Evolutionary conservation across 2,113 vertebrate species (phyloP).

Genomic region (Trinectes maculatus): DNA sequence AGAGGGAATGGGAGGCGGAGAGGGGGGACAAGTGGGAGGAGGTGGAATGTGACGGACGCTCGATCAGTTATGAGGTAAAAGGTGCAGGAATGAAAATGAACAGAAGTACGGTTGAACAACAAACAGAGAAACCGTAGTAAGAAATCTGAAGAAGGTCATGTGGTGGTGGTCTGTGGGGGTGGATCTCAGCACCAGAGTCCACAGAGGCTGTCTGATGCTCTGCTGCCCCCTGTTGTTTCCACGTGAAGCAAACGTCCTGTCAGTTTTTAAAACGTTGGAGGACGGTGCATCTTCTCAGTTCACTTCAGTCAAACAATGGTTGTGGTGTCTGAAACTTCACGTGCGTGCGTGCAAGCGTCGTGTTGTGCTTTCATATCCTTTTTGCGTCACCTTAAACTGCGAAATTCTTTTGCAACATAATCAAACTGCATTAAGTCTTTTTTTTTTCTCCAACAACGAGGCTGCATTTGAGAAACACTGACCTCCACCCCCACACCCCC

Average conservation of each 20-base stretch:
- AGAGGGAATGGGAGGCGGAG: background rate
- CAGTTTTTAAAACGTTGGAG: slow-evolving; percentile 17
- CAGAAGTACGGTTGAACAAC: background rate
- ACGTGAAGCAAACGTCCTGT: background rate
- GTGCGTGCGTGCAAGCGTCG: slow-evolving; percentile 7
- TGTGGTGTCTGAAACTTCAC: too few species aligned
- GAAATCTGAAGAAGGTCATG: background rate
- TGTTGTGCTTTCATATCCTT: slow-evolving; percentile 58
- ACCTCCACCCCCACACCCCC: too few species aligned
- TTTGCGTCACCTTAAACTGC: slow-evolving; percentile 2
- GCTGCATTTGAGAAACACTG: background rate
- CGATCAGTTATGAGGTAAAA: too few species aligned
- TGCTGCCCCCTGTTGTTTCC: slow-evolving; percentile 65
- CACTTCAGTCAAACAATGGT: too few species aligned
- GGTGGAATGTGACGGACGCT: background rate
- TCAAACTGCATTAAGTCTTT: background rate
- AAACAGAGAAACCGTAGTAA: background rate
- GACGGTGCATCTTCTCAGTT: too few species aligned
- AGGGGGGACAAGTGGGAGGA: background rate
- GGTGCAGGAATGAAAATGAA: background rate
- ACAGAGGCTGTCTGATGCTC: slow-evolving; percentile 15
- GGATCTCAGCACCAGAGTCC: background rate
- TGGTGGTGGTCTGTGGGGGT: slow-evolving; percentile 13
- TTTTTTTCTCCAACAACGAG: background rate
- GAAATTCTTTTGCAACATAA: background rate